Base-by-base conservation (phyloP, 64 coral and sea anemone genomes). In the Dendrophyllia cribrosa region DNA sequence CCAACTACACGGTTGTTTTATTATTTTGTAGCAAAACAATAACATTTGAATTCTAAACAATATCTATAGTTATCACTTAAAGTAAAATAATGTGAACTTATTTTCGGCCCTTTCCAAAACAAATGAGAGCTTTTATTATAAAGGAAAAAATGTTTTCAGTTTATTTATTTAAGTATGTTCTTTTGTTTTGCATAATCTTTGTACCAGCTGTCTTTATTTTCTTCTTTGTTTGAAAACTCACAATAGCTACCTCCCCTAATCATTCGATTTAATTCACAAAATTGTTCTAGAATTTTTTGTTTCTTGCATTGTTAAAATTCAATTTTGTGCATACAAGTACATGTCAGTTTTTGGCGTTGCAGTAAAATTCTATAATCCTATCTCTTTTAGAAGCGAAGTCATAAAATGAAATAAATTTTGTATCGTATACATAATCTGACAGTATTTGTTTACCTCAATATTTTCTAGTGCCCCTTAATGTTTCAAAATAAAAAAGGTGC, bases 151-250 rank as follows among this genome's bases (percentile, higher is more conserved):
- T 8, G 17, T 64, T 64, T 64, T 13, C 61, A 64, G 9, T 22
- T 77, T 56, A 77, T 77, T 77, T 77, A 47, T 77, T 77, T 52
- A 53, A 55, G 17, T 64, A 12, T 56, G 7, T 58, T 23, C 75
- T 53, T 50, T 20, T 23, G 20, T 55, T 77, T 55, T 25, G 75
- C 51, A 22, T 24, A 56, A 20, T 7, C 53, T 25, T 11, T 12
- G 10, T 3, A 55, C 48, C 75, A 77, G 48, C 75, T 77, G 75
- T 77, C 51, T 77, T 56, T 10, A 56, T 22, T 44, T 74, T 74
- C 19, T 58, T 34, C 34, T 34, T 34, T 34, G 34, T 34, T 34
- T 34, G 5, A 7, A 56, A 56, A 9, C 53, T 56, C 7, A 56
- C 61, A 64, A 64, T 64, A 64, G 61, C 14, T 19, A 64, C 61